Base-by-base conservation (phyloP, 2,113 vertebrate species). In the Nyctereutes procyonoides region DNA sequence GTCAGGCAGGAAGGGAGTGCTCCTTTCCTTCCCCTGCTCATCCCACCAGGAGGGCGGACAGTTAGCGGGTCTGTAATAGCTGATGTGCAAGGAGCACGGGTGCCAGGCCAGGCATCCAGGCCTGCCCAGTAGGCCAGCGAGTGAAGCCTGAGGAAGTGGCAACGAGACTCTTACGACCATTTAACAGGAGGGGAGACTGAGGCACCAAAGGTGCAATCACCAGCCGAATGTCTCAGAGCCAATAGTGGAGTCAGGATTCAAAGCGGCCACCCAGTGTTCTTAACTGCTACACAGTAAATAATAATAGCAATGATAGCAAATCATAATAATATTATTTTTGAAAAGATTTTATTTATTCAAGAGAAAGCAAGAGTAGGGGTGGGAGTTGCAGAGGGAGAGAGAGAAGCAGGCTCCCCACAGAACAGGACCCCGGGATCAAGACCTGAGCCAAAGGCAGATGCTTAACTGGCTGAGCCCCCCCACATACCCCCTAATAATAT, bases 1-100 rank as follows among this genome's bases (percentile, higher is more conserved):
- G 16, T 4, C n/a, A 2, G 16, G n/a, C 48, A 26, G 38, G 56
- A n/a, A 43, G 22, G 48, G 1, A 56, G n/a, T 51, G 58, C 65
- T 24, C 30, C 35, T 86, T 53, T 69, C 43, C 4, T 51, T 60
- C 63, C 62, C 63, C 55, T 11, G 9, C 69, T 71, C 69, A 35
- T 35, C 17, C 19, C 0, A 3, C 9, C 28, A 28, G 43, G 43
- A 15, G 24, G 13, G 38, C 73, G 16, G 38, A 24, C 20, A n/a
- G 28, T 12, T 19, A 3, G 2, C 2, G 9, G 6, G 8, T 55
- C 17, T 0, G 0, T 12, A 6, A 5, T 0, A 32, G 43, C 13
- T 43, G 26, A 30, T 3, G 17, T 32, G 8, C 2, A 1, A 2
- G 73, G 56, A 43, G 83, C 1, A 1, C 16, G 32, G 30, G 30